Conservation (phyloP, 2,888 invertebrate genomes). For the Drosophila fulvimacula region DNA sequence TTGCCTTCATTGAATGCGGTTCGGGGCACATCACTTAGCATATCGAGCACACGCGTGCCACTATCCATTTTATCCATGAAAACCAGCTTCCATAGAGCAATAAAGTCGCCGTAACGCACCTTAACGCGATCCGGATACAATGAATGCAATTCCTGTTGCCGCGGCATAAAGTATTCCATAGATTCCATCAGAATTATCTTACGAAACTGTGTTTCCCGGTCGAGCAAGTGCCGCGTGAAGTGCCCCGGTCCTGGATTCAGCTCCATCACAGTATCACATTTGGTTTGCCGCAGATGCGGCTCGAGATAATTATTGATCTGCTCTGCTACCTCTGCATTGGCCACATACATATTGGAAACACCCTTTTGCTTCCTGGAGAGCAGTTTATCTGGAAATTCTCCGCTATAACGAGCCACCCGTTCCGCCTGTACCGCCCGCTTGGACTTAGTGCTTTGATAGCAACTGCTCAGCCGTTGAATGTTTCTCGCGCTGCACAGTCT, state of each 20-base stretch:
- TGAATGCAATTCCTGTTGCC: constrained; percentile 82
- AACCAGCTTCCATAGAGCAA: constrained; percentile 86
- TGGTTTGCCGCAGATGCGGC: constrained; percentile 60
- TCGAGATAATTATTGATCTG: constrained; percentile 70
- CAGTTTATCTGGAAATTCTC: constrained; percentile 79
- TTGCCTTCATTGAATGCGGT: constrained; percentile 85
- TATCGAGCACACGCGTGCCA: constrained; percentile 86
- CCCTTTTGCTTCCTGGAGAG: constrained; percentile 77
- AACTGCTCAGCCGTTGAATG: constrained; percentile 3
- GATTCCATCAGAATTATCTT: constrained; percentile 87
- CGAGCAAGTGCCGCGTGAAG: constrained; percentile 86
- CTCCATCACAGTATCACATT: constrained; percentile 85
- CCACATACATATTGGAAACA: constrained; percentile 77
- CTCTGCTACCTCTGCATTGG: constrained; percentile 69
- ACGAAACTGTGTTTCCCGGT: constrained; percentile 85
- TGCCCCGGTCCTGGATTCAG: constrained; percentile 89
- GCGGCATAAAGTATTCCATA: constrained; percentile 85
- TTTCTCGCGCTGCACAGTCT: constrained; percentile 24
- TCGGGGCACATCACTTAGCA: constrained; percentile 86
- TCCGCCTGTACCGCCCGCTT: constrained; percentile 46
- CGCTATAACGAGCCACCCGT: constrained; percentile 56
- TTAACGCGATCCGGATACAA: constrained; percentile 74
- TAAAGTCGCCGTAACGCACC: constrained; percentile 86
- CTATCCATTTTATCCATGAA: constrained; percentile 87
- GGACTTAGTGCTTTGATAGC: constrained; percentile 51